A percentile compares a stretch with the other conserved stretches of the same genome.
These are phyloP conservation scores for Ophioninae sp. DNA, from an alignment of 2,888 invertebrate genomes.

Conservation along the genomic window DNA sequence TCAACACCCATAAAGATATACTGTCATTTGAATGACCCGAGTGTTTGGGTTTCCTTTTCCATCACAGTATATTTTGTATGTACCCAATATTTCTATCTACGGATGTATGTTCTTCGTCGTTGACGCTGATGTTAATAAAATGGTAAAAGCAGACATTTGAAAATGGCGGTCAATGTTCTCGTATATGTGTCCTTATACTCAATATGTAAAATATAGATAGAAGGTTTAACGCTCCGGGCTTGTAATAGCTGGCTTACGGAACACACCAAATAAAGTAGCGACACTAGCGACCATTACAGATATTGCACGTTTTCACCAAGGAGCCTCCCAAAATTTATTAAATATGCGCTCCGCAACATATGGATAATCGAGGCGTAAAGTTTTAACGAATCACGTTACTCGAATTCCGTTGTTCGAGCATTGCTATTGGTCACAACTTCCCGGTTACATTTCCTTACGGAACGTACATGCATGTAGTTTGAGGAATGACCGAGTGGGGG, in stretches of 20 bases:
- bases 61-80: constrained; percentile 5
- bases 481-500: neutral
- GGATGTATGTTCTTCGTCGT: neutral
- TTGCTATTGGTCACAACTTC: neutral
- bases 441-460: neutral
- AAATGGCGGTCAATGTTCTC: neutral
- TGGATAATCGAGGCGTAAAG: neutral
- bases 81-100: neutral
- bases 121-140: neutral
- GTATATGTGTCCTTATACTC: neutral
- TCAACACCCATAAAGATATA: constrained; percentile 71
- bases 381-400: neutral
- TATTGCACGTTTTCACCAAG: neutral
- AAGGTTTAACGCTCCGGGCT: too few species aligned
- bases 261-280: neutral
- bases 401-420: neutral
- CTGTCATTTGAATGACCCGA: constrained; percentile 64
- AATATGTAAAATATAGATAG: too few species aligned
- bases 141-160: neutral
- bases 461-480: neutral
- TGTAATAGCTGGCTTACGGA: neutral
- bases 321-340: neutral
- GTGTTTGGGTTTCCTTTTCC: constrained; percentile 14
- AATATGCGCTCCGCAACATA: neutral
- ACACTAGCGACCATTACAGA: too few species aligned